These are phyloP conservation scores for Grus americana DNA, from an alignment of 2,113 vertebrate species.

Conservation along the genomic window DNA sequence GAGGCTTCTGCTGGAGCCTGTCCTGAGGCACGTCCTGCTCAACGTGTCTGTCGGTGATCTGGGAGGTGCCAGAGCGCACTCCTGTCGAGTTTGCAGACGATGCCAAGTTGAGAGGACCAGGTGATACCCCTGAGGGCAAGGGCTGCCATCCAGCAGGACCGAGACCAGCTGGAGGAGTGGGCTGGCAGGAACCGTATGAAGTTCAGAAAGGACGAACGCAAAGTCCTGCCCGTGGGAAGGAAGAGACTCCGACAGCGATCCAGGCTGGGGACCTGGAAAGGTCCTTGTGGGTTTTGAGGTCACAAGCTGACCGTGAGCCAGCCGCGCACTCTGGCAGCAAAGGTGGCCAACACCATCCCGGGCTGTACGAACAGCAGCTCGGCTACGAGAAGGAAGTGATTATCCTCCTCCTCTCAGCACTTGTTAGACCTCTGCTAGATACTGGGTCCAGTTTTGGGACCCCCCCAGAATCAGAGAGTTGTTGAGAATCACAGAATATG, in stretches of 20 bases:
- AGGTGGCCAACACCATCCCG: neutral
- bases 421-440: neutral
- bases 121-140: neutral
- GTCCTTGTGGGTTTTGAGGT: neutral
- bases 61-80: neutral
- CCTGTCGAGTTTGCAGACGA: neutral
- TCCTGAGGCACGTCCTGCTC: neutral
- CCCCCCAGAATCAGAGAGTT: neutral
- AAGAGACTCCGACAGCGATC: neutral
- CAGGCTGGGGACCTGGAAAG: neutral
- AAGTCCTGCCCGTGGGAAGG: neutral
- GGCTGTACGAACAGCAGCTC: neutral
- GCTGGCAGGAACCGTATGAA: neutral
- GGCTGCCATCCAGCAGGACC: neutral
- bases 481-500: neutral
- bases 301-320: neutral
- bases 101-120: neutral
- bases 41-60: accelerated
- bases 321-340: neutral
- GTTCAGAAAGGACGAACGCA: neutral
- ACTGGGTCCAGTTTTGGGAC: neutral
- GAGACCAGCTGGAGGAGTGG: accelerated
- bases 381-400: neutral
- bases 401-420: too few relatives aligned
- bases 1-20: neutral